phyloP scores from a whole-genome alignment of 2,113 vertebrate species.

The Cochlearius cochlearius region DNA sequence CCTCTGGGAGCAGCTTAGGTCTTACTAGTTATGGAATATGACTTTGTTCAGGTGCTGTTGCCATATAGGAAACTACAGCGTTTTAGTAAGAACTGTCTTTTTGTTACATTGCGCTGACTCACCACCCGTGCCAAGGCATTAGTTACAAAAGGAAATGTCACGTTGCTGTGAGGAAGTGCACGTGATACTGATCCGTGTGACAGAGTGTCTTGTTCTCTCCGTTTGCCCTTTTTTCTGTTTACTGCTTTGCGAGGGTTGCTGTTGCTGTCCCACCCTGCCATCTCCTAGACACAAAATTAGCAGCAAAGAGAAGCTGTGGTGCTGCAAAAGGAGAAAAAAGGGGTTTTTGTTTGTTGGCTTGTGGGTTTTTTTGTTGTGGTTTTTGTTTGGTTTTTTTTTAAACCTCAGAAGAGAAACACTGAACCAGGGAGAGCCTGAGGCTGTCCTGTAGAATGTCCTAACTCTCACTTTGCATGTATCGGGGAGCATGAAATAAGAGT shows the following conservation, averaged over 20 bases:
- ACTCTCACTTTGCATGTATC: background rate
- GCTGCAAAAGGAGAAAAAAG: background rate
- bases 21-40: background rate
- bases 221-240: background rate
- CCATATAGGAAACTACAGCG: rapidly evolving
- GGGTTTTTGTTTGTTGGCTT: background rate
- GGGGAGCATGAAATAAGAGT: background rate
- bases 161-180: background rate
- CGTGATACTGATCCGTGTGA: background rate
- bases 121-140: background rate
- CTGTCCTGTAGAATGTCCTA: background rate
- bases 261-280: background rate
- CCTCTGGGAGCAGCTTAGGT: background rate
- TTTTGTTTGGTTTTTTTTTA: background rate
- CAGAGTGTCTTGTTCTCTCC: background rate
- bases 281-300: background rate
- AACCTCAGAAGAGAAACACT: background rate
- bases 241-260: background rate
- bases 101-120: background rate
- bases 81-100: background rate
- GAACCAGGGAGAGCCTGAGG: background rate
- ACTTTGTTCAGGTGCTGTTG: background rate
- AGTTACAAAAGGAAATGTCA: background rate
- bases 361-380: no score
- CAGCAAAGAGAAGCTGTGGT: background rate